Conservation (phyloP, 2,113 vertebrate species). For the Alectura lathami region DNA sequence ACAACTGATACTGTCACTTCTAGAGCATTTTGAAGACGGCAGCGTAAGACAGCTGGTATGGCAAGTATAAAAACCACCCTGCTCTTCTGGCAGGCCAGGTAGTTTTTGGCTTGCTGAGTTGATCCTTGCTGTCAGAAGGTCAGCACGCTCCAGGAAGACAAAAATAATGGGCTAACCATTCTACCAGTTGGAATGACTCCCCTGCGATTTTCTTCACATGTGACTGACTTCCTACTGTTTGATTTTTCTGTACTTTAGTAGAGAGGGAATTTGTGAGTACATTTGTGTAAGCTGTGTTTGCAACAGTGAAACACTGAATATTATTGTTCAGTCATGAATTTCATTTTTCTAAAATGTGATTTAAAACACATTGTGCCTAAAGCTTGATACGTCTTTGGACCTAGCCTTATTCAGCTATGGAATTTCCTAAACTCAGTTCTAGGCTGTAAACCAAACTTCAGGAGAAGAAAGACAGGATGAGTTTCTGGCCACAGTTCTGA, state of each 20-base stretch:
- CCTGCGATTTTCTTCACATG: not conserved
- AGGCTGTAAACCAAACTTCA: not conserved
- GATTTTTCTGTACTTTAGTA: not conserved
- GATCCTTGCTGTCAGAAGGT: not conserved
- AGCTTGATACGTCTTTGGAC: not conserved
- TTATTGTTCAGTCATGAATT: not conserved
- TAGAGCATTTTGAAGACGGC: not conserved
- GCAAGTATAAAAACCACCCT: not conserved
- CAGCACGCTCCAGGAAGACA: not conserved
- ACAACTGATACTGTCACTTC: not conserved
- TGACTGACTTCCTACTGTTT: not conserved
- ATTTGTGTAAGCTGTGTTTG: not conserved
- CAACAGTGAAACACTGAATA: not conserved
- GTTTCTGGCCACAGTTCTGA: not conserved
- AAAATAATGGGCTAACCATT: not conserved
- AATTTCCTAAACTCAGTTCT: not conserved
- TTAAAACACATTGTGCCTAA: not conserved
- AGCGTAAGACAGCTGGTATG: not conserved
- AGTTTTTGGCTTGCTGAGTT: not conserved
- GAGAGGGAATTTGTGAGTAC: not conserved
- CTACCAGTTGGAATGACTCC: not conserved
- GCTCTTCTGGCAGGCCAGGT: not conserved
- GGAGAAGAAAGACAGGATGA: not conserved
- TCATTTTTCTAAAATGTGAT: accelerated
- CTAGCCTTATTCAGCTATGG: not conserved